phyloP scores from a whole-genome alignment of 2,113 vertebrate species.

The Trogon surrucura region DNA sequence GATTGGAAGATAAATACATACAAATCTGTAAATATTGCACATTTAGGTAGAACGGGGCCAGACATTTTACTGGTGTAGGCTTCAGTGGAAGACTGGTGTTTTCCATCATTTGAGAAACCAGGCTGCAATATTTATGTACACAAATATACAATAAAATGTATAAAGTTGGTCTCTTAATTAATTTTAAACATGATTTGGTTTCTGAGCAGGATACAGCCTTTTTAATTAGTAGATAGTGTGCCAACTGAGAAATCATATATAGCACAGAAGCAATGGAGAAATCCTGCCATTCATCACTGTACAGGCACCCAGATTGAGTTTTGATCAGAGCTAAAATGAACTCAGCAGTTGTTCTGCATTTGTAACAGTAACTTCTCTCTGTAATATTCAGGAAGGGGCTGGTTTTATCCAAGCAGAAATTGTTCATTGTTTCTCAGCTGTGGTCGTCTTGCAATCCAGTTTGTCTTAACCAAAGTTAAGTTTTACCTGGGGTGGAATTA shows the following conservation, averaged over 20 bases:
- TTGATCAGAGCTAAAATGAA: constrained; percentile 25
- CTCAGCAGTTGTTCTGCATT: background rate
- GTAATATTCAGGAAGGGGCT: background rate
- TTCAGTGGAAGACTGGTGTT: background rate
- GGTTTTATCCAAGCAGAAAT: background rate
- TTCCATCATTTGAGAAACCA: constrained; percentile 28
- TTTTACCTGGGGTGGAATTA: background rate
- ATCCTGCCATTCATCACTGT: background rate
- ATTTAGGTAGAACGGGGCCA: background rate
- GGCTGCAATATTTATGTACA: constrained; percentile 6
- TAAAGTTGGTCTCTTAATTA: constrained; percentile 9
- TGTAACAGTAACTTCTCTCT: background rate
- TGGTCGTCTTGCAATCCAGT: background rate
- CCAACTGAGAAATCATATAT: constrained; percentile 16
- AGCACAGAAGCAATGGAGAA: background rate
- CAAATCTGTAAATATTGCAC: background rate
- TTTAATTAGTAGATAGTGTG: constrained; percentile 43
- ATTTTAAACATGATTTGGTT: constrained; percentile 14
- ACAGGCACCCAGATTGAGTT: background rate
- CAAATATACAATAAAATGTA: constrained; percentile 23
- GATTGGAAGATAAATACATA: background rate
- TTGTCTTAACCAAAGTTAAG: background rate
- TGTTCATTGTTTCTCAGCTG: background rate
- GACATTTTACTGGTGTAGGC: background rate
- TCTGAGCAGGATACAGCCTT: background rate